These are phyloP conservation scores for Capra hircus DNA, from an alignment of 2,113 vertebrate genomes.

Conservation along the genomic window DNA sequence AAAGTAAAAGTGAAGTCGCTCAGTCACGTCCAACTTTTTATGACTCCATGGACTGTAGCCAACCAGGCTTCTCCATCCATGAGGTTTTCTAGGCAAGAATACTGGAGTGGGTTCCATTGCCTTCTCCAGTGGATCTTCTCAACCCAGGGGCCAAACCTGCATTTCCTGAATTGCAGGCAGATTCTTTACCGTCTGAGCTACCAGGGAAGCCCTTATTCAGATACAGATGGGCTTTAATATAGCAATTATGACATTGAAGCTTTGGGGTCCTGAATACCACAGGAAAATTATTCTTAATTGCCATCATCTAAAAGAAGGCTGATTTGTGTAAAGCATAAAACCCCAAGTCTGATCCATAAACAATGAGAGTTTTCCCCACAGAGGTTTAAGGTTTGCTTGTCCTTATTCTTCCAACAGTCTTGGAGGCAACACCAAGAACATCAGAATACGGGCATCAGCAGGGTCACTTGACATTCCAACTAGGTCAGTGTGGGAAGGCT, in stretches of 20 bases:
- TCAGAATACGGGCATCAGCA: background rate
- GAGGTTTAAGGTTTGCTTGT: background rate
- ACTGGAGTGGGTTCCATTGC: background rate
- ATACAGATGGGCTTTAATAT: background rate
- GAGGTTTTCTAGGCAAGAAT: background rate
- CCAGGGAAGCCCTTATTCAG: background rate
- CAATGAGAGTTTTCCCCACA: background rate
- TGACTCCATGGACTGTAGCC: background rate
- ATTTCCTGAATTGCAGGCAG: too few relatives aligned
- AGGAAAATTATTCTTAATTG: background rate
- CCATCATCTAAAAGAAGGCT: background rate
- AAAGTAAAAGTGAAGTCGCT: too few relatives aligned
- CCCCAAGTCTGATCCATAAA: background rate
- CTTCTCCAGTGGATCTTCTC: too few relatives aligned
- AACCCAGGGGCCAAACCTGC: too few relatives aligned
- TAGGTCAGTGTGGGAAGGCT: background rate
- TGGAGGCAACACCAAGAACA: background rate
- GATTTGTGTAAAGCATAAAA: background rate
- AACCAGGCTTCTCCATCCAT: too few relatives aligned
- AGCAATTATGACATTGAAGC: background rate
- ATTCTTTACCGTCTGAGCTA: too few relatives aligned
- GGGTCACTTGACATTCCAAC: background rate
- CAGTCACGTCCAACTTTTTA: too few relatives aligned
- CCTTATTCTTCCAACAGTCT: background rate
- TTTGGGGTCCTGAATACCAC: background rate